phyloP scores from a whole-genome alignment of 2,888 invertebrate species.

The Alcis repandata region DNA sequence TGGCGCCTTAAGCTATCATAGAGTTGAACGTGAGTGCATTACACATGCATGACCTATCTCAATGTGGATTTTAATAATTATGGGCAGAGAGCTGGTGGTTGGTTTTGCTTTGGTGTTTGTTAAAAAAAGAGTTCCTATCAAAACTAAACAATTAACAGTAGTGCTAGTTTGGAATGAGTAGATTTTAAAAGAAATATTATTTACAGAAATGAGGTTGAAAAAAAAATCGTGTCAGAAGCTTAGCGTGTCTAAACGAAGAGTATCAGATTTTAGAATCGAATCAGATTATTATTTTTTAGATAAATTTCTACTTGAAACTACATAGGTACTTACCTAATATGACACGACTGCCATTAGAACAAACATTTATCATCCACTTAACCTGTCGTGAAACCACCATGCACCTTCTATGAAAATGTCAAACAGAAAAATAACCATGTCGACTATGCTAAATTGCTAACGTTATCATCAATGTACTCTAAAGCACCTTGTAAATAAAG shows the following conservation, averaged over 20 bases:
- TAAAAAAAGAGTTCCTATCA: no score
- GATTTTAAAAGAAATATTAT: not conserved
- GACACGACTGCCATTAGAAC: not conserved
- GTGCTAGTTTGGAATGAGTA: no score
- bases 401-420: not conserved
- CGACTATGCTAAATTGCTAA: not conserved
- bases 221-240: no score
- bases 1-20: constrained; percentile 28
- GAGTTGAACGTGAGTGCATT: constrained; percentile 24
- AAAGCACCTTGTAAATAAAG: constrained; percentile 17
- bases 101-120: not conserved
- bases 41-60: constrained; percentile 48
- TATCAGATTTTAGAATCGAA: no score
- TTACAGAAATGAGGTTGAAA: not conserved
- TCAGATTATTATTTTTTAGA: no score
- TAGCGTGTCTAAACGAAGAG: no score
- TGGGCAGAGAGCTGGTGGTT: constrained; percentile 15
- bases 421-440: not conserved
- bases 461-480: not conserved
- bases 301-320: not conserved
- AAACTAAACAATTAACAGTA: no score
- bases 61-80: constrained; percentile 43
- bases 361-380: not conserved
- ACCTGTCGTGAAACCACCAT: not conserved
- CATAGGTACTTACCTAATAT: not conserved